Percentiles rank a stretch among this genome's conserved stretches.
Conservation (phyloP, 2,113 vertebrate genomes). For the Myotis davidii region DNA sequence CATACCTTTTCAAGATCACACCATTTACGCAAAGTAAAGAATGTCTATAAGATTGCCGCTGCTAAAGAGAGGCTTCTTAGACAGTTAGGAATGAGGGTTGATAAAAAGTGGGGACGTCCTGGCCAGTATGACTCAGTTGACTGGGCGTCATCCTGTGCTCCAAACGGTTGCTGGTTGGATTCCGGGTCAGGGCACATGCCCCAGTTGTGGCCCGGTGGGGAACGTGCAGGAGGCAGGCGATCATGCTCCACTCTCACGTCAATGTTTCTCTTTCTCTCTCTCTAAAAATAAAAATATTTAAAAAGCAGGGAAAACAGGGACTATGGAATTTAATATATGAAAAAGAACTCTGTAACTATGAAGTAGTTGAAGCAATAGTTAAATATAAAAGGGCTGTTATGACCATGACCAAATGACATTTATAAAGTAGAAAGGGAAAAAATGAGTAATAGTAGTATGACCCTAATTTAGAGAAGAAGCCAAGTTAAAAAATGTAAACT, state of each 20-base stretch:
- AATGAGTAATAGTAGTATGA: background rate
- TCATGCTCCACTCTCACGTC: too few relatives aligned
- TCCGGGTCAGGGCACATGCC: too few relatives aligned
- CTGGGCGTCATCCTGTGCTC: too few relatives aligned
- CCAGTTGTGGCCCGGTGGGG: too few relatives aligned
- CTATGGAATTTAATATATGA: background rate
- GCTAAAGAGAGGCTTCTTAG: background rate
- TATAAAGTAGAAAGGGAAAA: slow-evolving; percentile 14
- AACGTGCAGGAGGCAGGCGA: too few relatives aligned
- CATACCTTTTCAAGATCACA: slow-evolving; percentile 23
- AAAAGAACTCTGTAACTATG: slow-evolving; percentile 42
- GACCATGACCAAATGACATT: background rate
- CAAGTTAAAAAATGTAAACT: slow-evolving; percentile 30
- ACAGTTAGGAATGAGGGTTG: background rate
- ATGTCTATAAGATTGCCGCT: background rate
- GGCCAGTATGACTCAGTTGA: too few relatives aligned
- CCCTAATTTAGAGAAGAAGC: background rate
- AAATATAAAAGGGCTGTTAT: background rate
- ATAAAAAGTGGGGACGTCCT: background rate
- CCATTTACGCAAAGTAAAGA: background rate
- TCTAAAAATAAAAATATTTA: too few relatives aligned
- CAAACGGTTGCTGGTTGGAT: too few relatives aligned
- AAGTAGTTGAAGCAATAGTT: background rate
- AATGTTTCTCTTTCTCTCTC: too few relatives aligned
- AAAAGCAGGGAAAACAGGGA: background rate